phyloP scores from a whole-genome alignment of 2,888 invertebrate species.

The Brachyptera risi region DNA sequence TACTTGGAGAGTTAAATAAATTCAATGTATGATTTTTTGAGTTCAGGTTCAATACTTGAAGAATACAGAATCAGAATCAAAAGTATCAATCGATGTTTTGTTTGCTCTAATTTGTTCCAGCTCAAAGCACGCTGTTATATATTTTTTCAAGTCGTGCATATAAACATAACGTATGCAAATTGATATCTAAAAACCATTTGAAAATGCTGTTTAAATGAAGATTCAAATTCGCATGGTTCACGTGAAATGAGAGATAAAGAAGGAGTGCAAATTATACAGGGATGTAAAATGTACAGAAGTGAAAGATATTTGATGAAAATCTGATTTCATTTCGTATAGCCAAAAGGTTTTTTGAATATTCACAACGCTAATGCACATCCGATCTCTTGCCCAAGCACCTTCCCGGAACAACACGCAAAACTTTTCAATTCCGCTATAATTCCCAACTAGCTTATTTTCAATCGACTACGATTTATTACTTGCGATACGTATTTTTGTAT shows the following conservation, averaged over 20 bases:
- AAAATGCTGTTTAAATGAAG: no score
- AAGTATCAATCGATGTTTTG: no score
- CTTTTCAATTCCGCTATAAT: conserved; percentile 21
- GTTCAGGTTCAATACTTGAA: no score
- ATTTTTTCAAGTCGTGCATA: no score
- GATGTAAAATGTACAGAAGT: neutral
- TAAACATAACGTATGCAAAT: no score
- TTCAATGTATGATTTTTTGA: no score
- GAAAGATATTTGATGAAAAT: conserved; percentile 17
- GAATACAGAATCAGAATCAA: no score
- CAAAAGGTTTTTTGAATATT: conserved; percentile 23
- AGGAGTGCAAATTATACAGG: neutral
- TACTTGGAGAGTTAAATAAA: no score
- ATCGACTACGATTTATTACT: conserved; percentile 23
- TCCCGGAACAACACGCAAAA: conserved; percentile 3
- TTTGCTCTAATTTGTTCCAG: no score
- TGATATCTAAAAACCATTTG: no score
- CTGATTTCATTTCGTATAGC: neutral
- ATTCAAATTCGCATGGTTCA: no score
- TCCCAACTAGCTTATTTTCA: conserved; percentile 23
- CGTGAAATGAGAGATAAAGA: neutral
- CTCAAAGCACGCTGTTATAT: no score
- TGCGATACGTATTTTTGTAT: neutral
- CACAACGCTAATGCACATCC: conserved; percentile 25
- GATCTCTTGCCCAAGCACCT: neutral